A percentile compares a stretch with the other conserved stretches of the same genome.
Evolutionary conservation across 2,888 invertebrate genomes (phyloP).

Genomic region (Sarcophaga caerulescens): DNA sequence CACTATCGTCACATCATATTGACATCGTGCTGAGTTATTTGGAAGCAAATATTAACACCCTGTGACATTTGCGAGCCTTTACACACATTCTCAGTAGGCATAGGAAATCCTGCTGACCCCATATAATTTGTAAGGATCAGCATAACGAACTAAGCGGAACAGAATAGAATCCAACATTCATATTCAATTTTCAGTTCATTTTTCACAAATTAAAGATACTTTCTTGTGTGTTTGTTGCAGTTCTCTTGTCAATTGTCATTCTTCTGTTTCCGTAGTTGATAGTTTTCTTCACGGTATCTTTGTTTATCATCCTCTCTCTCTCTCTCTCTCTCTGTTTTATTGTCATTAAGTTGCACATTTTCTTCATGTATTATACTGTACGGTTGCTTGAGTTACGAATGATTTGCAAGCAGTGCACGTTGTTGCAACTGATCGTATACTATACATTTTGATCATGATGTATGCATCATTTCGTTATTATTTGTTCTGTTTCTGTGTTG

Average conservation of each 20-base stretch:
- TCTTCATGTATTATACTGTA: too few relatives aligned
- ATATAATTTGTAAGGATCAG: conserved; percentile 63
- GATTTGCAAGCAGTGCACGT: conserved; percentile 72
- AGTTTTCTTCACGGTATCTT: conserved; percentile 48
- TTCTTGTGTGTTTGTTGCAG: not conserved
- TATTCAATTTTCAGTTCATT: conserved; percentile 2
- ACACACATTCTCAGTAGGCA: conserved; percentile 10
- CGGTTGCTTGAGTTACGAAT: conserved; percentile 72
- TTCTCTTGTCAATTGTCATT: not conserved
- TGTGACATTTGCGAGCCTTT: conserved; percentile 70
- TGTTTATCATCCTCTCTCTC: not conserved
- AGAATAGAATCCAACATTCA: conserved; percentile 35
- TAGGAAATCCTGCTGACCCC: conserved; percentile 63
- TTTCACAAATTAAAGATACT: conserved; percentile 27
- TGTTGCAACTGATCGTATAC: conserved; percentile 77
- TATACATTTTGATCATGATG: conserved; percentile 75
- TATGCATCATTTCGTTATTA: conserved; percentile 57
- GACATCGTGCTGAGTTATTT: conserved; percentile 72
- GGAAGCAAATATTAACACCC: conserved; percentile 79
- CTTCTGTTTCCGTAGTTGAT: conserved; percentile 3
- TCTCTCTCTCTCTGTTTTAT: not conserved
- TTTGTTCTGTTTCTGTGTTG: conserved; percentile 28
- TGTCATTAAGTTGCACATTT: too few relatives aligned
- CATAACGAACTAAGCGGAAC: conserved; percentile 63
- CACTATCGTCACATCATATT: conserved; percentile 55